These are phyloP conservation scores for Dicycla oo DNA, from an alignment of 2,888 invertebrate species.

Conservation along the genomic window DNA sequence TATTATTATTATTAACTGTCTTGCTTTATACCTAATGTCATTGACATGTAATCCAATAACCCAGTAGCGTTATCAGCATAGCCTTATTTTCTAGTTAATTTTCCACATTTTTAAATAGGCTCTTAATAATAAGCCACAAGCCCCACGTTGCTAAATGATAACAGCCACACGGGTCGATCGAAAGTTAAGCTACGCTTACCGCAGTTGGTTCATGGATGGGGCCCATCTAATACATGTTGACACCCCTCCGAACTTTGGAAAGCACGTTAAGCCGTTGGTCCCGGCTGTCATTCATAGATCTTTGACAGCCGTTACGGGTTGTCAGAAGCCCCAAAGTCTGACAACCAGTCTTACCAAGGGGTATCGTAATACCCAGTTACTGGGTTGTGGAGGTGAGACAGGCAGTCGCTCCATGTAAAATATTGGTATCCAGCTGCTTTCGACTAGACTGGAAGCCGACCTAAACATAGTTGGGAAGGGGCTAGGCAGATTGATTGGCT, in stretches of 20 bases:
- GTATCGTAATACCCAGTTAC: background rate
- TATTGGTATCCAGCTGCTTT: background rate
- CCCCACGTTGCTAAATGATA: background rate
- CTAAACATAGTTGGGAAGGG: background rate
- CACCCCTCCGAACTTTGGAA: background rate
- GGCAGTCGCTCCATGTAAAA: background rate
- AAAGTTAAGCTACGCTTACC: background rate
- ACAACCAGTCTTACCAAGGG: background rate
- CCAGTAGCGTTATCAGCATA: background rate
- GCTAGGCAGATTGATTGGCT: background rate
- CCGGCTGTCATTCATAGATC: background rate
- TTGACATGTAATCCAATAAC: constrained; percentile 22
- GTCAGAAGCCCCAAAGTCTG: background rate
- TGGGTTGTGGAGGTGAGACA: background rate
- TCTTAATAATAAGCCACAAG: background rate
- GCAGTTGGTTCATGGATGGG: background rate
- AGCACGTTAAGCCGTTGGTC: background rate
- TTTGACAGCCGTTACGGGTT: background rate
- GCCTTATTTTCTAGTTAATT: background rate
- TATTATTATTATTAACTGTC: no score
- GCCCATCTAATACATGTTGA: background rate
- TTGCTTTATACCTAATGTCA: background rate
- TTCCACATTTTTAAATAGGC: background rate
- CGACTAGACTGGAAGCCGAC: background rate
- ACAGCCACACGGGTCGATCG: background rate